Conservation (phyloP, 64 coral and sea anemone genomes). For the Dendrophyllia cribrosa region DNA sequence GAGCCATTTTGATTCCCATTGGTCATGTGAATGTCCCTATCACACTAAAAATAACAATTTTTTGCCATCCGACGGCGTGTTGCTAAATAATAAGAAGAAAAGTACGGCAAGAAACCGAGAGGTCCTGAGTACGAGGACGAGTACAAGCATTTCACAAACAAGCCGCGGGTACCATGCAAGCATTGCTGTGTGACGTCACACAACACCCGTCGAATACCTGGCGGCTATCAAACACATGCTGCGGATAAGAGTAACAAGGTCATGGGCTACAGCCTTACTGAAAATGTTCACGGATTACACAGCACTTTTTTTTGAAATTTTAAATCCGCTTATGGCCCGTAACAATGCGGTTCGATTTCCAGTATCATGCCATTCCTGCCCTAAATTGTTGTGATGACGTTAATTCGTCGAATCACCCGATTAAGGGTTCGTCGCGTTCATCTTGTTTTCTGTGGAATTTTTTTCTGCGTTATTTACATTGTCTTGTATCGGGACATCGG, state of each 20-base stretch:
- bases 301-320: neutral
- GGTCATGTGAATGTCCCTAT: too few relatives aligned
- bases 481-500: constrained; percentile 26
- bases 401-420: neutral
- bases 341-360: neutral
- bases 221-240: constrained; percentile 31
- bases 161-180: constrained; percentile 19
- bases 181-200: neutral
- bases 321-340: neutral
- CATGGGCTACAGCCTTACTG: too few relatives aligned
- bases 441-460: constrained; percentile 12
- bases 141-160: too few relatives aligned
- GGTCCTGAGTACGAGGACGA: too few relatives aligned
- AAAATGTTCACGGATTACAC: neutral
- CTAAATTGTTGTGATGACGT: neutral
- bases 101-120: too few relatives aligned
- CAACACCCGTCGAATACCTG: constrained; percentile 26
- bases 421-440: constrained; percentile 11
- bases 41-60: too few relatives aligned
- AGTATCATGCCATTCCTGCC: neutral
- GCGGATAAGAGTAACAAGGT: neutral
- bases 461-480: constrained; percentile 37
- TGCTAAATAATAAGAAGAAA: too few relatives aligned
- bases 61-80: too few relatives aligned
- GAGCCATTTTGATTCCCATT: too few relatives aligned